Percentiles rank a stretch among this genome's conserved stretches.
Evolutionary conservation across 2,888 invertebrate species (phyloP).

Genomic region (Noctua janthe): DNA sequence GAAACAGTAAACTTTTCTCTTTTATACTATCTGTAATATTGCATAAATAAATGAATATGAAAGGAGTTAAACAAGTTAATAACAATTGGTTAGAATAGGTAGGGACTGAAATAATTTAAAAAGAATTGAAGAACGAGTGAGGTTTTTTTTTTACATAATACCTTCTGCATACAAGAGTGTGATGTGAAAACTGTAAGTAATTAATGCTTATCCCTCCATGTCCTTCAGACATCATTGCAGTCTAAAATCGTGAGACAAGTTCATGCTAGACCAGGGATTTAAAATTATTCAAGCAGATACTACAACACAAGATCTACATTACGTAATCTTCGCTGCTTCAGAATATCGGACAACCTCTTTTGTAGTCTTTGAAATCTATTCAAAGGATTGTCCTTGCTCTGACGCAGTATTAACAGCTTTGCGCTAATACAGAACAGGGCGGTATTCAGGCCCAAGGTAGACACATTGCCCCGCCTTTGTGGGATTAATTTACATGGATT

Average conservation of each 20-base stretch:
- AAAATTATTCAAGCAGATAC: constrained; percentile 33
- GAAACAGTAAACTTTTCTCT: not conserved
- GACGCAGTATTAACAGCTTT: constrained; percentile 39
- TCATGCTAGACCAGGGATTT: not conserved
- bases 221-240: not conserved
- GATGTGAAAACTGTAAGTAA: not conserved
- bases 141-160: not conserved
- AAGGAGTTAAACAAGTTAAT: too few species aligned
- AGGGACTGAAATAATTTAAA: not conserved
- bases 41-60: not conserved
- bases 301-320: constrained; percentile 15
- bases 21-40: not conserved
- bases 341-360: constrained; percentile 35
- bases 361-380: constrained; percentile 46
- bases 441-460: constrained; percentile 26
- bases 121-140: not conserved
- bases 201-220: not conserved
- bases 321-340: constrained; percentile 37
- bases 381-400: constrained; percentile 28
- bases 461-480: constrained; percentile 33
- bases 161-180: not conserved
- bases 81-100: not conserved
- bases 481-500: constrained; percentile 49
- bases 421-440: constrained; percentile 26
- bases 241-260: not conserved